Conservation (phyloP, 2,888 invertebrate species). For the Drosophila barbarae region DNA sequence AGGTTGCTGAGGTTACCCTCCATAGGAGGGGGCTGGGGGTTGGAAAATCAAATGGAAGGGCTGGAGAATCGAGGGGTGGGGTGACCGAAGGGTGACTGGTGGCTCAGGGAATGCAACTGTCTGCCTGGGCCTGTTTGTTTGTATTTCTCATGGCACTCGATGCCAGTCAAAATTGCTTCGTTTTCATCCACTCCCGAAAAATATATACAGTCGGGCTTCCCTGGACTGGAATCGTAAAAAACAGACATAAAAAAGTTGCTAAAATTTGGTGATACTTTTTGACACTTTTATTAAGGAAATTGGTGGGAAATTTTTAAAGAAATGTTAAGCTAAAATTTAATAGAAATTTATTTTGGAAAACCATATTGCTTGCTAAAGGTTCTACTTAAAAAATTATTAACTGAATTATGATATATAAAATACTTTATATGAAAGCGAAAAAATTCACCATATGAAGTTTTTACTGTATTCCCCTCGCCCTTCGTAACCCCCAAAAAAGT, state of each 20-base stretch:
- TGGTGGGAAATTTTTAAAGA: background rate
- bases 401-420: too few species aligned
- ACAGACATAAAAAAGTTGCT: background rate
- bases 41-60: constrained; percentile 13
- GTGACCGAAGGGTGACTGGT: background rate
- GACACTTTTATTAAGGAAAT: background rate
- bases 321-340: background rate
- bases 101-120: constrained; percentile 41
- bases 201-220: constrained; percentile 8
- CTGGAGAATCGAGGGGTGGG: background rate
- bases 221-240: background rate
- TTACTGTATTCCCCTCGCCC: constrained; percentile 6
- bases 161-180: constrained; percentile 67
- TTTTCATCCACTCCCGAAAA: constrained; percentile 30
- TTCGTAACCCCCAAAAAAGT: constrained; percentile 22
- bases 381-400: too few species aligned
- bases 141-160: constrained; percentile 73
- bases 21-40: constrained; percentile 10
- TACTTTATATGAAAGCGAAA: background rate
- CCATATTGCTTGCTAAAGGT: too few species aligned
- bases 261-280: background rate
- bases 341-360: too few species aligned
- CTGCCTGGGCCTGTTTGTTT: constrained; percentile 59
- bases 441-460: background rate
- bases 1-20: constrained; percentile 66